A percentile compares a stretch with the other conserved stretches of the same genome.
These are phyloP conservation scores for Lamellibrachia columna DNA, from an alignment of 2,888 invertebrate species.

Conservation along the genomic window DNA sequence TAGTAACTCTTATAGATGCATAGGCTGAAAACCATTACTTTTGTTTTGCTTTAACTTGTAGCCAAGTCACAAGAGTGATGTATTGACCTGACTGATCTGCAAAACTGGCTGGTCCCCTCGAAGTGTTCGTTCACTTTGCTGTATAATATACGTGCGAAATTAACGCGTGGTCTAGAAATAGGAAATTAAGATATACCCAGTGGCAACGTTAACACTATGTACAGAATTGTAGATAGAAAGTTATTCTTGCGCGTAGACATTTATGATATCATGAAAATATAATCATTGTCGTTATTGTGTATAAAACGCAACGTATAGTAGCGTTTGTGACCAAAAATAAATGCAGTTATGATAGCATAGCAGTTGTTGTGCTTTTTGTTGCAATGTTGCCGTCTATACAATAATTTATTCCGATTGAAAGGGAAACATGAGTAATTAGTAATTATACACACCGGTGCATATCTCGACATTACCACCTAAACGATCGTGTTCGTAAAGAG, in stretches of 20 bases:
- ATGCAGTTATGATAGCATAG: not conserved
- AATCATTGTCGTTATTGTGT: not conserved
- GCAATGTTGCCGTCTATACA: not conserved
- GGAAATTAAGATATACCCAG: not conserved
- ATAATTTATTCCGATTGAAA: not conserved
- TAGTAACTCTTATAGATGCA: no score
- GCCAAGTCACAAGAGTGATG: not conserved
- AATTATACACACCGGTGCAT: no score
- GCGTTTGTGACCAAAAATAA: conserved; percentile 11
- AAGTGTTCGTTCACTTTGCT: not conserved
- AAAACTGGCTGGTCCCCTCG: not conserved
- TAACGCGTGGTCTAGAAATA: not conserved
- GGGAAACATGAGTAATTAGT: not conserved
- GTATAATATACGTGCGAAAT: not conserved
- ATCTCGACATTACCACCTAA: no score
- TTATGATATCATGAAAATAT: not conserved
- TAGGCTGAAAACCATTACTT: no score
- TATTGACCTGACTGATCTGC: not conserved
- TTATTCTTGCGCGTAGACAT: not conserved
- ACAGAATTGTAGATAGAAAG: not conserved
- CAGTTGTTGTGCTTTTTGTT: not conserved
- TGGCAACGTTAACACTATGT: not conserved
- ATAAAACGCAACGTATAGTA: not conserved
- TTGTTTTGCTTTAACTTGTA: no score
- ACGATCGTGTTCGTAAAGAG: no score